Conservation (phyloP, 2,113 vertebrate species). For the Takifugu flavidus region DNA sequence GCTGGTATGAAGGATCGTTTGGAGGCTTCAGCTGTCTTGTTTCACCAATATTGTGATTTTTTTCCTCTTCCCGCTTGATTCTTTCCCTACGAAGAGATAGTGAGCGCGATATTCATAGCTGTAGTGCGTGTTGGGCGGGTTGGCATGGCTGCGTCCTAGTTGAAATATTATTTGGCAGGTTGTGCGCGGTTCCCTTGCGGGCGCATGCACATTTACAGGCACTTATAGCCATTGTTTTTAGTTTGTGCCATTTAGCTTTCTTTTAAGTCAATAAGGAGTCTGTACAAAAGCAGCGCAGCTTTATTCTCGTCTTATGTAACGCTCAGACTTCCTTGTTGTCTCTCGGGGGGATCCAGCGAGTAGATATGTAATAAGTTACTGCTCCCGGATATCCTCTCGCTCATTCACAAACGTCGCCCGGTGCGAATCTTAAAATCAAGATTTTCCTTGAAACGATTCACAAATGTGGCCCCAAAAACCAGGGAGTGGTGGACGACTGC, state of each 20-base stretch:
- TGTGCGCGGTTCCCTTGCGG: constrained; percentile 54
- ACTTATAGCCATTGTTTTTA: constrained; percentile 42
- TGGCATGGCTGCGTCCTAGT: constrained; percentile 40
- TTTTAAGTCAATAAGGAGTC: constrained; percentile 29
- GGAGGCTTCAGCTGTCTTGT: constrained; percentile 54
- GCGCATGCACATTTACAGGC: constrained; percentile 54
- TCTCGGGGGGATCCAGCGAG: constrained; percentile 54
- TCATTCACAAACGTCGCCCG: too few species aligned
- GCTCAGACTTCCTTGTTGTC: constrained; percentile 45
- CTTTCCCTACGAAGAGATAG: constrained; percentile 45
- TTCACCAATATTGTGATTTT: constrained; percentile 51
- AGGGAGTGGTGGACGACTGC: too few species aligned
- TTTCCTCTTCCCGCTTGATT: constrained; percentile 1
- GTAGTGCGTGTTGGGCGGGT: constrained; percentile 28
- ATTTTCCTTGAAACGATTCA: too few species aligned
- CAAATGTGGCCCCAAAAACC: too few species aligned
- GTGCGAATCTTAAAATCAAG: too few species aligned
- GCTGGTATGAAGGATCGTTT: constrained; percentile 46
- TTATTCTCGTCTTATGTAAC: constrained; percentile 54
- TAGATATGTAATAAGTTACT: constrained; percentile 52
- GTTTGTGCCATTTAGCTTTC: constrained; percentile 43
- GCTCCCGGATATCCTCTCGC: constrained; percentile 58
- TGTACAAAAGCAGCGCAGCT: constrained; percentile 43
- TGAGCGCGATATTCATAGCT: constrained; percentile 24
- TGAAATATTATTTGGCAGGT: constrained; percentile 51